Percentiles rank a stretch among this genome's conserved stretches.
Conservation (phyloP, 2,113 vertebrate species). For the Mus musculus region DNA sequence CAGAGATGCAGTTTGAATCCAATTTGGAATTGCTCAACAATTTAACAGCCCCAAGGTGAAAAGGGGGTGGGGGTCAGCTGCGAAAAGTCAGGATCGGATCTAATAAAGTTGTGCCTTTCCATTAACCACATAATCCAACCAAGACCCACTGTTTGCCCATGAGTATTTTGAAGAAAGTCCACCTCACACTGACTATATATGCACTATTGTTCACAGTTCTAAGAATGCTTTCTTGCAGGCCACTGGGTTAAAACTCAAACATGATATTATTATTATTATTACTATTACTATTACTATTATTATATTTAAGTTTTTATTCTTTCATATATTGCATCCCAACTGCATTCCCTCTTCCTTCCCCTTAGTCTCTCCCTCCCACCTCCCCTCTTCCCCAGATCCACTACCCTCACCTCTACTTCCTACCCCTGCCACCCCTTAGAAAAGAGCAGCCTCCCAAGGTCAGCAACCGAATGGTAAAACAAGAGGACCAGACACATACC, state of each 20-base stretch:
- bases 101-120: slow-evolving; percentile 44
- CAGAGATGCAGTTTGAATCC: slow-evolving; percentile 8
- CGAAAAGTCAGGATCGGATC: slow-evolving; percentile 23
- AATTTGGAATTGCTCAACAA: slow-evolving; percentile 24
- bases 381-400: neutral
- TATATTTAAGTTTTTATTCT: neutral
- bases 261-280: neutral
- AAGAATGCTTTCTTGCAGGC: neutral
- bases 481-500: neutral
- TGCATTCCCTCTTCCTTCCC: neutral
- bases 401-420: neutral
- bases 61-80: neutral
- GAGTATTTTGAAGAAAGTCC: neutral
- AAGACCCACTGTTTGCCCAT: neutral
- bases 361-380: neutral
- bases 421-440: neutral
- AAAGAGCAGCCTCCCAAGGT: neutral
- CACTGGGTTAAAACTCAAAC: neutral
- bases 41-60: slow-evolving; percentile 36
- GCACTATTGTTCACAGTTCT: neutral
- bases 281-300: neutral
- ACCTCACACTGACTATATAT: neutral
- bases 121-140: neutral
- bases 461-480: neutral
- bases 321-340: neutral